Percentiles rank a stretch among this genome's conserved stretches.
Evolutionary conservation across 2,888 invertebrate species (phyloP).

Genomic region (Cantharis lateralis): DNA sequence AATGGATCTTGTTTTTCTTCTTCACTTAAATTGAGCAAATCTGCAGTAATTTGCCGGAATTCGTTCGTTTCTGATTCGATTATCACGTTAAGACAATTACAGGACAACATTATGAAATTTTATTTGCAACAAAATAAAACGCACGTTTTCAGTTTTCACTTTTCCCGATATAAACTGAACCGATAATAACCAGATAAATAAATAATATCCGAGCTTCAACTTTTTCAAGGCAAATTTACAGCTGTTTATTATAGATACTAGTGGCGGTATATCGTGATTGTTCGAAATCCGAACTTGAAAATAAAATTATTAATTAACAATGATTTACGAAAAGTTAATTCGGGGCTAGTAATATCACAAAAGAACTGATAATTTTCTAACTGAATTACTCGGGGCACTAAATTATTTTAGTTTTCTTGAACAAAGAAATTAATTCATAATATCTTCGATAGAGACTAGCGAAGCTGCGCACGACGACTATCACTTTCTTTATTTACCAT

Average conservation of each 20-base stretch:
- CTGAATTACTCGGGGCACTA: background rate
- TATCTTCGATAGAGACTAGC: background rate
- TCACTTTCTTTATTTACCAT: background rate
- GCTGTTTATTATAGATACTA: constrained; percentile 25
- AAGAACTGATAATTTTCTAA: background rate
- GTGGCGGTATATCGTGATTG: constrained; percentile 11
- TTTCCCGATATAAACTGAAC: constrained; percentile 9
- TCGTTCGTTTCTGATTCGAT: constrained; percentile 65
- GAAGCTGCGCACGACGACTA: background rate
- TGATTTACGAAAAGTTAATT: background rate
- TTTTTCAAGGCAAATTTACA: constrained; percentile 25
- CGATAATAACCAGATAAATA: constrained; percentile 21
- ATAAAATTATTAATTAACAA: background rate
- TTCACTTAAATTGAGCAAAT: constrained; percentile 62
- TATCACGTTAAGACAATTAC: constrained; percentile 77
- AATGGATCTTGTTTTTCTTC: constrained; percentile 67
- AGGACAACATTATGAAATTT: constrained; percentile 62
- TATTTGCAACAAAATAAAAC: background rate
- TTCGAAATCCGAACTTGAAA: background rate
- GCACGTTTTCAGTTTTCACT: constrained; percentile 10
- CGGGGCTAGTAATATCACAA: background rate
- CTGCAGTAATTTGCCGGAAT: constrained; percentile 62
- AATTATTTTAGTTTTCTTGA: background rate
- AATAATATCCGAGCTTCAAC: constrained; percentile 18
- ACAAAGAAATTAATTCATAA: background rate